phyloP scores from a whole-genome alignment of 2,113 vertebrate genomes.

The Gavia stellata region DNA sequence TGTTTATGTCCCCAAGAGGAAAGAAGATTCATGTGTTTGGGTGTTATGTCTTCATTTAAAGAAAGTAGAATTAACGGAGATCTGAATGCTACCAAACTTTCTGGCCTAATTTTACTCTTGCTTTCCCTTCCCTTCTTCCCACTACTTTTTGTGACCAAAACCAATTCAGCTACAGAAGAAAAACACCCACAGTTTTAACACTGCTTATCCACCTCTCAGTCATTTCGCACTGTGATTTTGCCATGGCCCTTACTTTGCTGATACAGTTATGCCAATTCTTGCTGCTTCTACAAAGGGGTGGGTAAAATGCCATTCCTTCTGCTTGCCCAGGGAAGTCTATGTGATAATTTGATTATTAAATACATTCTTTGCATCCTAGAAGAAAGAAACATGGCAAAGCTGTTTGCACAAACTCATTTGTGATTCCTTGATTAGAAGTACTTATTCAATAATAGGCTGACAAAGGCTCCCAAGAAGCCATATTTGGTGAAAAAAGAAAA shows the following conservation, averaged over 20 bases:
- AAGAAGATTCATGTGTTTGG: background rate
- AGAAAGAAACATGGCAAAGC: background rate
- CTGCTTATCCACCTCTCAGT: background rate
- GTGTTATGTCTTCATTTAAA: background rate
- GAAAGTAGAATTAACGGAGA: background rate
- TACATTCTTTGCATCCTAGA: background rate
- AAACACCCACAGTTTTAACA: background rate
- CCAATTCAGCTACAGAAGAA: background rate
- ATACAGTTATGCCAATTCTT: background rate
- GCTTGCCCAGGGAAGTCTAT: background rate
- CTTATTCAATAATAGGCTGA: background rate
- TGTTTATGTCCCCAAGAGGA: background rate
- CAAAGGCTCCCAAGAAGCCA: background rate
- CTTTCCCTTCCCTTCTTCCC: background rate
- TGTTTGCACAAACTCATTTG: background rate
- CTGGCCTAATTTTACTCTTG: background rate
- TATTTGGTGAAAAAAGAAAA: background rate
- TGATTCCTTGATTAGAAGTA: background rate
- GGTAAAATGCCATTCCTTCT: background rate
- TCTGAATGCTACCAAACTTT: background rate
- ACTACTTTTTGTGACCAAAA: background rate
- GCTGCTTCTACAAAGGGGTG: background rate
- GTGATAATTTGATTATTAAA: background rate
- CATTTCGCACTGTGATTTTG: background rate
- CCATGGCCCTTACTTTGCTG: background rate